These are phyloP conservation scores for Campylomormyrus numenius DNA, from an alignment of 2,113 vertebrate genomes.

Conservation along the genomic window DNA sequence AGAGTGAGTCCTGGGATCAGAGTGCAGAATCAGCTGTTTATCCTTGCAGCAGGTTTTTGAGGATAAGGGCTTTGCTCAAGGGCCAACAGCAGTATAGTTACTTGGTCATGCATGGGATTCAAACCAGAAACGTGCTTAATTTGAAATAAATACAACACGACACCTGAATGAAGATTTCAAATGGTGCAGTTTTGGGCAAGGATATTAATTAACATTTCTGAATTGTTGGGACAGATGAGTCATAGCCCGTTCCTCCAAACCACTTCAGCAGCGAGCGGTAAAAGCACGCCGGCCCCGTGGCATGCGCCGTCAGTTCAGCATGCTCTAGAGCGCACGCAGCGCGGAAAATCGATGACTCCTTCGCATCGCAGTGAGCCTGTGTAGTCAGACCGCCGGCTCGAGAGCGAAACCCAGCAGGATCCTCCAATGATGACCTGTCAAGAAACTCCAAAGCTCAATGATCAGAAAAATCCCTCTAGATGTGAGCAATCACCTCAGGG, in stretches of 20 bases:
- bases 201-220: not conserved
- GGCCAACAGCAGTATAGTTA: not conserved
- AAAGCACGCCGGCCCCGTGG: not conserved
- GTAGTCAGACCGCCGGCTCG: not conserved
- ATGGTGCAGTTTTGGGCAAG: not conserved
- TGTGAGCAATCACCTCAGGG: not conserved
- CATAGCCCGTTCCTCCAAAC: not conserved
- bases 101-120: not conserved
- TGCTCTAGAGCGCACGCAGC: not conserved
- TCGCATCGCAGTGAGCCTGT: not conserved
- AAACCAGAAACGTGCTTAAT: not conserved
- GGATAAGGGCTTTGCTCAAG: not conserved
- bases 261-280: not conserved
- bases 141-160: not conserved
- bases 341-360: constrained; percentile 4
- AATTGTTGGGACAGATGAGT: not conserved
- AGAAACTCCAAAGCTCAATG: not conserved
- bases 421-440: constrained; percentile 5
- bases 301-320: not conserved
- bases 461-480: not conserved
- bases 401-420: constrained; percentile 8
- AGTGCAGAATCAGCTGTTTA: not conserved
- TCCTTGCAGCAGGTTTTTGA: not conserved
- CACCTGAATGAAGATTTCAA: not conserved
- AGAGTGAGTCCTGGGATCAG: not conserved